Evolutionary conservation across 2,113 vertebrate genomes (phyloP).

Genomic region (Eulacestoma nigropectus): DNA sequence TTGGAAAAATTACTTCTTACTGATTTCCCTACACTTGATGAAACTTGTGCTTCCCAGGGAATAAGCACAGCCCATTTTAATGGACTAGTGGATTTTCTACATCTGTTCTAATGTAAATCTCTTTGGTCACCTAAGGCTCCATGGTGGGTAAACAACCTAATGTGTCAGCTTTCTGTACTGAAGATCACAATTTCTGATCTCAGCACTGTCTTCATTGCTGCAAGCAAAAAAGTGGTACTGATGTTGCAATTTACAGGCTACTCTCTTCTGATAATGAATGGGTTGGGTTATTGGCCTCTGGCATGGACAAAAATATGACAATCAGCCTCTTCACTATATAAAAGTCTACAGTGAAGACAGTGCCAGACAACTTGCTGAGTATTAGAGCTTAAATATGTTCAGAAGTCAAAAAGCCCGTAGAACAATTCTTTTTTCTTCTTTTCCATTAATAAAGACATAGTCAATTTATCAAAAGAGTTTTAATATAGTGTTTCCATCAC

Average conservation of each 20-base stretch:
- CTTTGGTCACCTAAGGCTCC: constrained; percentile 54
- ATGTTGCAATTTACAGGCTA: constrained; percentile 28
- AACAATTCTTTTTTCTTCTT: constrained; percentile 54
- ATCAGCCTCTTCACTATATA: constrained; percentile 11
- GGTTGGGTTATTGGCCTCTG: constrained; percentile 56
- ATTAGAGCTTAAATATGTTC: constrained; percentile 36
- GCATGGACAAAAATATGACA: constrained; percentile 52
- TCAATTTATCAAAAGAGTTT: constrained; percentile 44
- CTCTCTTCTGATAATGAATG: constrained; percentile 40
- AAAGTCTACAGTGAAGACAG: constrained; percentile 48
- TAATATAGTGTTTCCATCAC: constrained; percentile 33
- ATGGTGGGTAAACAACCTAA: constrained; percentile 25
- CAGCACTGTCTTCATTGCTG: constrained; percentile 41
- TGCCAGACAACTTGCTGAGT: constrained; percentile 60
- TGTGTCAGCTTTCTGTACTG: constrained; percentile 38
- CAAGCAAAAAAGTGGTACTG: constrained; percentile 9
- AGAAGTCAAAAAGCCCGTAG: constrained; percentile 54
- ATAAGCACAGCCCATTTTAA: constrained; percentile 33
- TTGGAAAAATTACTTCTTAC: constrained; percentile 12
- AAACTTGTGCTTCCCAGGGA: constrained; percentile 35
- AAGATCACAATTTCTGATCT: constrained; percentile 38
- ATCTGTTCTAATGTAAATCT: constrained; percentile 40
- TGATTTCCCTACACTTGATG: constrained; percentile 47
- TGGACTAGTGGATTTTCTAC: constrained; percentile 38
- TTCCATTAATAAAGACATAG: constrained; percentile 39